phyloP scores from a whole-genome alignment of 2,888 invertebrate genomes.

The Maniola hyperantus region DNA sequence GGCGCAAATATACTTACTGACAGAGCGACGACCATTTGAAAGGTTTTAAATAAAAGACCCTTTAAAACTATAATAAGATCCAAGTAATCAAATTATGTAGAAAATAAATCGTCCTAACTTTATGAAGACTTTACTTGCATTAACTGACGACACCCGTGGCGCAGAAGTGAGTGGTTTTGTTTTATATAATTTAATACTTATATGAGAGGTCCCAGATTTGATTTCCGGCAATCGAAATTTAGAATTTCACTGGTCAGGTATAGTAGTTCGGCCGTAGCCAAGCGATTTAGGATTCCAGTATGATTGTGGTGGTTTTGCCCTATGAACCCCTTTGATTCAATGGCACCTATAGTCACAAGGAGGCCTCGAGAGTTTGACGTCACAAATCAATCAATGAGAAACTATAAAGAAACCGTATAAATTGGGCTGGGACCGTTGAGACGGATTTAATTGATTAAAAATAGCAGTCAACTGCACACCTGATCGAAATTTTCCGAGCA shows the following conservation, averaged over 20 bases:
- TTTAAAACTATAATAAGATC: background rate
- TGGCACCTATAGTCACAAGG: background rate
- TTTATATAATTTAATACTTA: too few relatives aligned
- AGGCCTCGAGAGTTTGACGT: background rate
- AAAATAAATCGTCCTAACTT: background rate
- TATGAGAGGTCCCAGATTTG: too few relatives aligned
- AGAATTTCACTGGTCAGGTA: too few relatives aligned
- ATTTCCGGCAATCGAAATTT: too few relatives aligned
- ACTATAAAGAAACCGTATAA: constrained; percentile 33
- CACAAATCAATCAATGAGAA: background rate
- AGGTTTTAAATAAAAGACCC: constrained; percentile 4
- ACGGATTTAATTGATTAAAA: constrained; percentile 42
- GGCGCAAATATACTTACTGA: constrained; percentile 5
- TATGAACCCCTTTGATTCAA: background rate
- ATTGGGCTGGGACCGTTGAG: constrained; percentile 36
- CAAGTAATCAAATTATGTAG: background rate
- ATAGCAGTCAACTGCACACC: constrained; percentile 39
- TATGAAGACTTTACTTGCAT: background rate
- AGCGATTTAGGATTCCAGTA: too few relatives aligned
- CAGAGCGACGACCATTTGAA: constrained; percentile 16
- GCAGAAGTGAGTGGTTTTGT: too few relatives aligned
- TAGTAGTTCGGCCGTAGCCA: too few relatives aligned
- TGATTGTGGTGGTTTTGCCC: too few relatives aligned
- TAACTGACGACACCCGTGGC: too few relatives aligned
- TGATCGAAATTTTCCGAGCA: constrained; percentile 49